These are phyloP conservation scores for Barnardius zonarius DNA, from an alignment of 2,113 vertebrate genomes.

Conservation along the genomic window DNA sequence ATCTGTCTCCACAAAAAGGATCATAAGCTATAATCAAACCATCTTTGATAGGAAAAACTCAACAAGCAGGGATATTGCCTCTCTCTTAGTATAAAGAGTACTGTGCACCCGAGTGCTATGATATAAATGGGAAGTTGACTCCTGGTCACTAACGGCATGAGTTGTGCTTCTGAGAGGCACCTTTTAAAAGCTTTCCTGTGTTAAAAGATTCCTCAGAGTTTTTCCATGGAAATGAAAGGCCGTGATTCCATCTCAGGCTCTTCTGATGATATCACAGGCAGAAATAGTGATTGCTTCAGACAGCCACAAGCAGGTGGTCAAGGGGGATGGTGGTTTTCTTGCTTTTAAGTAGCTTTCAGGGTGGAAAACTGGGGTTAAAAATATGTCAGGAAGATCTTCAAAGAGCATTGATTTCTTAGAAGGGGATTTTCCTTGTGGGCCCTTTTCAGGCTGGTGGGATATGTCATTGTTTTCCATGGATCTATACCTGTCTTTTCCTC, in stretches of 20 bases:
- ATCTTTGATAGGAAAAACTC: background rate
- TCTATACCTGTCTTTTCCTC: background rate
- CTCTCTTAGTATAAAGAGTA: background rate
- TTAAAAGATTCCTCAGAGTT: background rate
- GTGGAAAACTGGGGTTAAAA: background rate
- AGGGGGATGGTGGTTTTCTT: background rate
- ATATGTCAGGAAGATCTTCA: background rate
- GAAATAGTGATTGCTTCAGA: background rate
- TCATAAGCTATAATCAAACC: background rate
- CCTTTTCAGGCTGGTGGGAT: background rate
- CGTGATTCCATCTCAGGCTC: background rate
- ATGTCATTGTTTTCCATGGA: background rate
- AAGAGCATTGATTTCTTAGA: background rate
- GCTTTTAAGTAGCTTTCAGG: background rate
- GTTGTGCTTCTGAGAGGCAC: background rate
- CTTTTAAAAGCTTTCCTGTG: background rate
- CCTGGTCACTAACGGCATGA: background rate
- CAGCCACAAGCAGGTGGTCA: background rate
- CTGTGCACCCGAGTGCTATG: background rate
- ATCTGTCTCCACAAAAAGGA: background rate
- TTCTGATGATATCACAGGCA: background rate
- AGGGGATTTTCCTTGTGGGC: background rate
- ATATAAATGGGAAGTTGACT: background rate
- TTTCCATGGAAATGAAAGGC: background rate
- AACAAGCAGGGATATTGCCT: background rate